phyloP scores from a whole-genome alignment of 2,797 vertebrate genomes.

The Phylloscopus collybita region DNA sequence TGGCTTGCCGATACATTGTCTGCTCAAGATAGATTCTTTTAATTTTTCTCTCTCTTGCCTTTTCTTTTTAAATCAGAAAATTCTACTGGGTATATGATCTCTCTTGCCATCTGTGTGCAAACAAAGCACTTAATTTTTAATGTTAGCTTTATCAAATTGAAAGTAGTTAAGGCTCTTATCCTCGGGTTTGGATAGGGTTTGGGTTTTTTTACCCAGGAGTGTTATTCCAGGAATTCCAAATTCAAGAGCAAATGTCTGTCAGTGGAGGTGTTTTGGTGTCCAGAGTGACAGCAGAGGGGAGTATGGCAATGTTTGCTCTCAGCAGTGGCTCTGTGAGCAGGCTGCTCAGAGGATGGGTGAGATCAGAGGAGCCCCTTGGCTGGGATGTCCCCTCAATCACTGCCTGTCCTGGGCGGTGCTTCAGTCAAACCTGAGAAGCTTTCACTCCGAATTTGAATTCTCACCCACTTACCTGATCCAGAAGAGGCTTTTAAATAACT shows the following conservation, averaged over 20 bases:
- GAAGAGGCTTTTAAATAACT: background rate
- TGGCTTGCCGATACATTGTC: background rate
- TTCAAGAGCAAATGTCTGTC: background rate
- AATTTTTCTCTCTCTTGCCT: background rate
- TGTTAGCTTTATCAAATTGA: background rate
- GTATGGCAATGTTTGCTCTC: background rate
- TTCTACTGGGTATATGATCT: background rate
- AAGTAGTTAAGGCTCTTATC: background rate
- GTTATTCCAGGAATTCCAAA: background rate
- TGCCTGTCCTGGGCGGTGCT: background rate
- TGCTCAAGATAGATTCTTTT: background rate
- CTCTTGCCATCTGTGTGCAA: background rate
- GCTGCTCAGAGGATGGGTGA: background rate
- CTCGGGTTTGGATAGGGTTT: background rate
- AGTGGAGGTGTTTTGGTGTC: background rate
- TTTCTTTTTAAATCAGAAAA: background rate
- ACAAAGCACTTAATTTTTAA: background rate
- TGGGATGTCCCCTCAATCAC: background rate
- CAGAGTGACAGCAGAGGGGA: background rate
- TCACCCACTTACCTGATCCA: background rate
- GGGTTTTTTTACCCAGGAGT: background rate
- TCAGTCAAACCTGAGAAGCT: background rate
- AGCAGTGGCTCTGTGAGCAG: background rate
- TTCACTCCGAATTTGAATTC: background rate
- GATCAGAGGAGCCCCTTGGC: background rate